A percentile compares a stretch with the other conserved stretches of the same genome.
These are phyloP conservation scores for Lepidurus arcticus DNA, from an alignment of 1,140 invertebrate genomes.

Conservation along the genomic window DNA sequence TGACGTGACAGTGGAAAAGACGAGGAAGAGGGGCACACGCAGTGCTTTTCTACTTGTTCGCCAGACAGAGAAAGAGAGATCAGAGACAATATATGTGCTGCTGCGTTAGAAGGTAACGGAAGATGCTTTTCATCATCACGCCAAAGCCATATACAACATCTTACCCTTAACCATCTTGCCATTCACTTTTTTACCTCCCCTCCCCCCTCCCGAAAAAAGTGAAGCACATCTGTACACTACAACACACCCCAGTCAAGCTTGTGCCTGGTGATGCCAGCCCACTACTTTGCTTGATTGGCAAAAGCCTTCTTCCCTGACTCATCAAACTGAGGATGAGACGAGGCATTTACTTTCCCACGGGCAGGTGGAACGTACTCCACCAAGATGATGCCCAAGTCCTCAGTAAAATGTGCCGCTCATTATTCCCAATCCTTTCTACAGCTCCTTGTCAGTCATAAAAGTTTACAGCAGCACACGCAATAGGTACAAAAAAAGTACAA, in stretches of 20 bases:
- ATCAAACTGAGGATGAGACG: neutral
- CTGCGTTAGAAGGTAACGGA: conserved; percentile 15
- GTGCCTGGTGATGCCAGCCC: neutral
- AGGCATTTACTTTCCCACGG: neutral
- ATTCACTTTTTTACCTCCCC: neutral
- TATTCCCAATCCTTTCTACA: neutral
- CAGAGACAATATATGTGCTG: neutral
- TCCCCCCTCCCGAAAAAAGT: neutral
- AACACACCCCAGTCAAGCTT: neutral
- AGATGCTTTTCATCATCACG: conserved; percentile 21
- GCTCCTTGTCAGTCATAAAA: no score
- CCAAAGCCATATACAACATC: conserved; percentile 18
- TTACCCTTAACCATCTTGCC: neutral
- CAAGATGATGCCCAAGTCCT: no score
- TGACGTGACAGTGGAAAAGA: neutral
- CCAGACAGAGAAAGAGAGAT: neutral
- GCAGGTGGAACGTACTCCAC: neutral
- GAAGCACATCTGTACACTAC: conserved; percentile 21
- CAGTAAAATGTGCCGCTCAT: neutral
- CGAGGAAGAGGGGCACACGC: neutral
- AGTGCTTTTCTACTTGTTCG: neutral
- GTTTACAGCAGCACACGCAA: no score
- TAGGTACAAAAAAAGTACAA: no score
- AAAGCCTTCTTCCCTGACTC: conserved; percentile 1
- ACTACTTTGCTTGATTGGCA: conserved; percentile 21